These are phyloP conservation scores for Torymus texanus DNA, from an alignment of 2,888 invertebrate genomes.

Conservation along the genomic window DNA sequence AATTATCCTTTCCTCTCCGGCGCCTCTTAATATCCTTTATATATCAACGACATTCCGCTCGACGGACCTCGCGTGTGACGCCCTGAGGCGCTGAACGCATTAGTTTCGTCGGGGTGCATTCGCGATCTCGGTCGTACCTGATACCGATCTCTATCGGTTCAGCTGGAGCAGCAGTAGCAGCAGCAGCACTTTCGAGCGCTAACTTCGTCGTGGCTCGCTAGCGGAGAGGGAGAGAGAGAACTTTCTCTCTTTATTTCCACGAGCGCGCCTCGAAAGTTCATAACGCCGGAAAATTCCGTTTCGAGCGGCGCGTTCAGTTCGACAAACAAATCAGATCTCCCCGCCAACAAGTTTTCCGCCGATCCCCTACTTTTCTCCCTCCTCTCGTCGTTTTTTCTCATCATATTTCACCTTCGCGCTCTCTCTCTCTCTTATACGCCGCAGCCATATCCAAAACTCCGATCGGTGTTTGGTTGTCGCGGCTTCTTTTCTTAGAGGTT, in stretches of 20 bases:
- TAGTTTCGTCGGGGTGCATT: no score
- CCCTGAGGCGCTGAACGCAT: no score
- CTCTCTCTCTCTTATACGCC: neutral
- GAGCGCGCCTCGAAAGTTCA: constrained; percentile 48
- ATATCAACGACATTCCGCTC: no score
- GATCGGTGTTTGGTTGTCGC: neutral
- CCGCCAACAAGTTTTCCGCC: constrained; percentile 43
- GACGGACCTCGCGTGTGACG: no score
- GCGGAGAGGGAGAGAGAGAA: constrained; percentile 22
- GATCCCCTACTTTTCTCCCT: neutral
- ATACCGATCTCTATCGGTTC: constrained; percentile 23
- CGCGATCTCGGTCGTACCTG: constrained; percentile 3
- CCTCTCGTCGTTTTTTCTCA: constrained; percentile 2
- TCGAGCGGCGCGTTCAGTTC: constrained; percentile 45
- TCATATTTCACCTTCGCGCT: constrained; percentile 17
- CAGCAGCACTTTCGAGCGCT: no score
- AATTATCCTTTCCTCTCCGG: no score
- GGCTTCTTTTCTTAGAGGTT: neutral
- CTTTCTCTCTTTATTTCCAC: constrained; percentile 48
- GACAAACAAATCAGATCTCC: constrained; percentile 53
- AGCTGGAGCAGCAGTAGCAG: no score
- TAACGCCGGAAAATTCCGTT: constrained; percentile 49
- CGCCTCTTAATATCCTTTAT: no score
- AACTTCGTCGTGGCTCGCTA: neutral
- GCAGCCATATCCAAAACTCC: constrained; percentile 13